phyloP scores from a whole-genome alignment of 2,797 vertebrate genomes.

The Poeciliopsis gracilis region DNA sequence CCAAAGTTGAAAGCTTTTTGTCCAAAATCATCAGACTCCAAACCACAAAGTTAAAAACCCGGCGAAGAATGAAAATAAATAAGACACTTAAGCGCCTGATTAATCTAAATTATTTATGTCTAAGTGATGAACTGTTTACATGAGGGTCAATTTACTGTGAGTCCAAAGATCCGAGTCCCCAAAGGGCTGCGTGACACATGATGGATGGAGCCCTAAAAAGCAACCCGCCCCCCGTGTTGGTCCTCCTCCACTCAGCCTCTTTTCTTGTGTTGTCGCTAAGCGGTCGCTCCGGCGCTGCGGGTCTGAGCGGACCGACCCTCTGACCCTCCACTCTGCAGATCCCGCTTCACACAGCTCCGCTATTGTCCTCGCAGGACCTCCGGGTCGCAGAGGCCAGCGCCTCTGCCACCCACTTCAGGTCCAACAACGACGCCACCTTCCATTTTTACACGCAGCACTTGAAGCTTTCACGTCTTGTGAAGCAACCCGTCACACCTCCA shows the following conservation, averaged over 20 bases:
- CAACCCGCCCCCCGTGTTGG: conserved; percentile 36
- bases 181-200: conserved; percentile 68
- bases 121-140: conserved; percentile 29
- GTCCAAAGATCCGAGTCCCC: conserved; percentile 42
- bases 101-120: conserved; percentile 2
- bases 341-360: conserved; percentile 69
- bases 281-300: conserved; percentile 70
- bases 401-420: conserved; percentile 81
- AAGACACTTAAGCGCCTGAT: conserved; percentile 4
- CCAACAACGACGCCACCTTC: conserved; percentile 79
- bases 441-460: conserved; percentile 83
- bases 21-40: neutral
- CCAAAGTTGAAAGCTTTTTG: neutral
- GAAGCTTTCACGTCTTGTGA: conserved; percentile 73
- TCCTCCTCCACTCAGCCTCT: conserved; percentile 53
- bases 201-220: conserved; percentile 70
- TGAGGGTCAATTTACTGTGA: conserved; percentile 42
- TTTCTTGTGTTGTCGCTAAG: conserved; percentile 78
- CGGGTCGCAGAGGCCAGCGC: conserved; percentile 68
- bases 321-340: conserved; percentile 68
- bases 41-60: conserved; percentile 12
- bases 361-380: conserved; percentile 70
- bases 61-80: conserved; percentile 2
- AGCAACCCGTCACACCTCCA: conserved; percentile 78
- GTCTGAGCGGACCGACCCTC: conserved; percentile 67